These are phyloP conservation scores for Eulemur rufifrons DNA, from an alignment of 2,113 vertebrate species.

Conservation along the genomic window DNA sequence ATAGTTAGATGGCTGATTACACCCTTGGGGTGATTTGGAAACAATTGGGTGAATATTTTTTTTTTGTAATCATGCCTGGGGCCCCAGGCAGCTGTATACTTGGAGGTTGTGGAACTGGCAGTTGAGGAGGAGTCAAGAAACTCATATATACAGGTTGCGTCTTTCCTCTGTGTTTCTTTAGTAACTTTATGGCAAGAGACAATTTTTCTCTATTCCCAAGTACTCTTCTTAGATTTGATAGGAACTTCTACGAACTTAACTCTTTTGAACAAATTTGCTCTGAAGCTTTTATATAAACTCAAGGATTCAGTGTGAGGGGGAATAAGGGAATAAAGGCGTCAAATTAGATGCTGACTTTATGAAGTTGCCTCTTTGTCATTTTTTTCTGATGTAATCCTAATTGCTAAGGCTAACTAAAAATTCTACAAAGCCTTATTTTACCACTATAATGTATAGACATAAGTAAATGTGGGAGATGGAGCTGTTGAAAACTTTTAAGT, in stretches of 20 bases:
- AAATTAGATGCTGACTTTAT: not conserved
- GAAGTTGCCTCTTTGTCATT: not conserved
- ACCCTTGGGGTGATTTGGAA: not conserved
- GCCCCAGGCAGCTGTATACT: not conserved
- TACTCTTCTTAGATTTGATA: not conserved
- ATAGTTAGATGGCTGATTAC: not conserved
- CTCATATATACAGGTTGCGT: not conserved
- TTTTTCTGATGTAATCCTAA: not conserved
- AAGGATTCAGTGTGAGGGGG: not conserved
- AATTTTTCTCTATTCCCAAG: not conserved
- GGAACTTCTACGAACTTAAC: conserved; percentile 10
- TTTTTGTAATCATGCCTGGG: not conserved
- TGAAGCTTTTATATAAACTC: conserved; percentile 36
- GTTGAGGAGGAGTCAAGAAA: not conserved
- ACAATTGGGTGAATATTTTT: not conserved
- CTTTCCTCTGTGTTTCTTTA: not conserved
- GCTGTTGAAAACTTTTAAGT: not conserved
- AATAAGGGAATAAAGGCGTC: not conserved
- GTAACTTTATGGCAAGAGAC: not conserved
- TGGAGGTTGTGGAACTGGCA: not conserved
- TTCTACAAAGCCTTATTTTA: not conserved
- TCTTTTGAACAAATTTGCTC: conserved; percentile 40
- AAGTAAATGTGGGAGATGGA: not conserved
- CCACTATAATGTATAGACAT: not conserved
- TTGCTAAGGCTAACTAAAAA: not conserved